Evolutionary conservation across 2,888 invertebrate species (phyloP).

Genomic region (Diarsia rubi): DNA sequence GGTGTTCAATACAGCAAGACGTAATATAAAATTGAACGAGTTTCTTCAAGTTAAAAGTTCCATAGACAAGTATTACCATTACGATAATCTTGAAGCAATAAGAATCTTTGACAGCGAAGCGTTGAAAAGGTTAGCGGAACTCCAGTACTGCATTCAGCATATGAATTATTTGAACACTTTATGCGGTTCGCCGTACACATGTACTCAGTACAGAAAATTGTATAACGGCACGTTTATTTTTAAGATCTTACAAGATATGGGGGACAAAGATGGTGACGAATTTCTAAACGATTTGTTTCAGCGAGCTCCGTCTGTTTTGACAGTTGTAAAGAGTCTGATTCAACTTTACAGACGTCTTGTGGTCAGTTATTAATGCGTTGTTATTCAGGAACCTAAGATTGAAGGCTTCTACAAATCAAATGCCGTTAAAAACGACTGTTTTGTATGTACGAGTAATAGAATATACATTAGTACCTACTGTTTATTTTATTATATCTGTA

Average conservation of each 20-base stretch:
- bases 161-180: constrained; percentile 73
- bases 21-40: neutral
- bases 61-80: constrained; percentile 53
- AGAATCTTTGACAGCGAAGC: constrained; percentile 57
- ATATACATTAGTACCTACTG: too few relatives aligned
- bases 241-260: constrained; percentile 60
- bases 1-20: constrained; percentile 46
- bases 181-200: constrained; percentile 69
- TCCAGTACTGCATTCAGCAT: constrained; percentile 71
- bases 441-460: too few relatives aligned
- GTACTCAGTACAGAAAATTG: constrained; percentile 64
- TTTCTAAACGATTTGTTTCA: constrained; percentile 40
- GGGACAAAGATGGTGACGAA: neutral
- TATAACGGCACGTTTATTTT: constrained; percentile 74
- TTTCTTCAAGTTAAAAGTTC: neutral
- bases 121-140: constrained; percentile 66
- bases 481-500: too few relatives aligned
- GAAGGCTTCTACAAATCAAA: too few relatives aligned
- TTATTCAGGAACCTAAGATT: too few relatives aligned
- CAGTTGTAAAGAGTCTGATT: constrained; percentile 22
- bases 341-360: constrained; percentile 17
- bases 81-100: constrained; percentile 26
- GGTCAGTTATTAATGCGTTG: neutral
- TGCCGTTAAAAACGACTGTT: too few relatives aligned
- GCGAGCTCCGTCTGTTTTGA: constrained; percentile 39